Base-by-base conservation (phyloP, 2,797 vertebrate species). In the Halcyon chelicuti region DNA sequence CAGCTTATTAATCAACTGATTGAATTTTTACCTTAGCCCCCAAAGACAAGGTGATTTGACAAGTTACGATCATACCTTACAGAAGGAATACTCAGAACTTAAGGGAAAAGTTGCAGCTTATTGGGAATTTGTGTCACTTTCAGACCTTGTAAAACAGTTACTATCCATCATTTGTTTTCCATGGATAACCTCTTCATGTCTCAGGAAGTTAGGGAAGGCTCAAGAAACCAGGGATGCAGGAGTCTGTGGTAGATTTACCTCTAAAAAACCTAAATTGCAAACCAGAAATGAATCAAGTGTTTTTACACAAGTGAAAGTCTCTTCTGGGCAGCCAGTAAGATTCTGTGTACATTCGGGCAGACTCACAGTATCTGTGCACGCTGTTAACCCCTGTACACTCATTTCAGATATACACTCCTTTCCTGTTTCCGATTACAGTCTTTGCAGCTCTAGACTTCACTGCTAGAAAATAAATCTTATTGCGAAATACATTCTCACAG, bases 331-430 rank as follows among this genome's bases (percentile, higher is more conserved):
- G 28, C 19, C 22, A 15, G 23, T 15, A 54, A 39, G 46, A 55
- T 22, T 55, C 29, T 46, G 33, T 18, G 8, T 22, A 31, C 13
- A 14, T 29, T 40, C 5, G 0, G 8, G 25, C 76, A 80, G 58
- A 17, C 46, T 76, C 44, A 15, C 22, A 16, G 12, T 3, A 14
- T 10, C 44, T 28, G 49, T 16, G 21, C 40, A 29, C 0, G 0
- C 33, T 42, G 15, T 54, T 25, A 61, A 31, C n/a, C 62, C 57
- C 8, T 2, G 0, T 1, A 7, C 35, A 76, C 47, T 33, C 17
- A 9, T 1, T 57, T 58, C 62, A 58, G 55, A 13, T 51, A 21
- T 5, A 49, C 12, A 20, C 16, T 58, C 49, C 58, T 12, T 33
- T 49, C 19, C 63, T 35, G 10, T n/a, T 74, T 26, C 79, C 65